Conservation (phyloP, 2,113 vertebrate species). For the Scolopax mira region DNA sequence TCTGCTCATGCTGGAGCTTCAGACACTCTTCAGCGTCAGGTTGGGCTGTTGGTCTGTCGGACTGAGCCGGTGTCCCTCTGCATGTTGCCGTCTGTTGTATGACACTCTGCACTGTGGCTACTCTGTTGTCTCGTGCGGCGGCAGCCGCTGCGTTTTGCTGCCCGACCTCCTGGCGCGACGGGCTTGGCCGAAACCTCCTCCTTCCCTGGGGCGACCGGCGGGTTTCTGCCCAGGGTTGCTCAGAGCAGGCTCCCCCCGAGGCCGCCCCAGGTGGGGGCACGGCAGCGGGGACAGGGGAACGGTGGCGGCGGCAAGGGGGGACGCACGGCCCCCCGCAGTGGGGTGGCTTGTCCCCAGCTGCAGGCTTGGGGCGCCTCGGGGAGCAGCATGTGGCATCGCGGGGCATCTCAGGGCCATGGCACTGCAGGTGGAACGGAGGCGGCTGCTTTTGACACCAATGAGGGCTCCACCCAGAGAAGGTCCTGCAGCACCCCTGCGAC, state of each 20-base stretch:
- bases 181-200: not conserved
- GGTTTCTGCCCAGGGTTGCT: conserved; percentile 12
- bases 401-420: conserved; percentile 3
- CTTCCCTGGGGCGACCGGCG: not conserved
- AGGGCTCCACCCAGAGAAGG: not conserved
- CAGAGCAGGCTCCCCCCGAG: not conserved
- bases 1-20: conserved; percentile 50
- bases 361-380: not conserved
- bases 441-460: conserved; percentile 8
- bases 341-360: not conserved
- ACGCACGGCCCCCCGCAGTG: fast-evolving
- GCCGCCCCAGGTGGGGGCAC: not conserved
- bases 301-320: not conserved
- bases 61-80: conserved; percentile 60
- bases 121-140: conserved; percentile 57
- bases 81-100: conserved; percentile 58
- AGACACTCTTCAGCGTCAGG: conserved; percentile 38
- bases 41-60: conserved; percentile 62
- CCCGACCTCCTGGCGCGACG: not conserved
- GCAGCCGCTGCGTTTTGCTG: conserved; percentile 21
- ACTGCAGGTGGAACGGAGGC: not conserved
- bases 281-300: not conserved
- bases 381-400: not conserved
- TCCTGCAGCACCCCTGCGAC: conserved; percentile 17
- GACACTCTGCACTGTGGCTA: conserved; percentile 67